phyloP scores from a whole-genome alignment of 2,888 invertebrate species.

The Philaethria dido region DNA sequence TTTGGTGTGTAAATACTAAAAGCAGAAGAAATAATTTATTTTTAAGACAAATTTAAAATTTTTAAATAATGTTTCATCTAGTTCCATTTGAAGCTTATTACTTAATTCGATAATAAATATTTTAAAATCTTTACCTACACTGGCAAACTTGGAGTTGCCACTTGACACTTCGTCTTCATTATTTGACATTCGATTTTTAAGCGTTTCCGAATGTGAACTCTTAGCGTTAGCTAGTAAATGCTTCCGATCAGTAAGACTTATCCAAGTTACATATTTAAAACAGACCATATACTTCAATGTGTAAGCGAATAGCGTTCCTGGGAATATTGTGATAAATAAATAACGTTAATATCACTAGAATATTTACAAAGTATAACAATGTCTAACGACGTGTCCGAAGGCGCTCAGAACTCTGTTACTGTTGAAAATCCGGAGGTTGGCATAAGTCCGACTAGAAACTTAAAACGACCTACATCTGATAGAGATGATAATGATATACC shows the following conservation, averaged over 20 bases:
- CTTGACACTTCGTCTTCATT: not conserved
- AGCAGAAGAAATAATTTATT: not conserved
- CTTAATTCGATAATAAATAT: not conserved
- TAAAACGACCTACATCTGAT: not conserved
- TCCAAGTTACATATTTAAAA: not conserved
- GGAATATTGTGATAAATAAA: not conserved
- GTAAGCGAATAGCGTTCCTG: not conserved
- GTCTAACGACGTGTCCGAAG: slow-evolving; percentile 5
- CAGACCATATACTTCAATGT: not conserved
- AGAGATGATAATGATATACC: slow-evolving; percentile 19
- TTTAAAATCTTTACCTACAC: not conserved
- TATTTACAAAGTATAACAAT: slow-evolving; percentile 1
- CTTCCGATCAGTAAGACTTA: not conserved
- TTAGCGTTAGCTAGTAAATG: no score
- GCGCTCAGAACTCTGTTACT: not conserved
- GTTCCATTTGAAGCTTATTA: not conserved
- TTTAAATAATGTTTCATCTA: not conserved
- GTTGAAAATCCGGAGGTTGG: not conserved
- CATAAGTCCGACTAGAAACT: not conserved
- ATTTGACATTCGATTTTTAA: not conserved
- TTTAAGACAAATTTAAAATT: not conserved
- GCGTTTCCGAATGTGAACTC: not conserved
- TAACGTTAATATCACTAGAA: not conserved
- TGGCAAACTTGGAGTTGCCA: slow-evolving; percentile 7
- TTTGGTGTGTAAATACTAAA: not conserved